Evolutionary conservation across 1,140 invertebrate species (phyloP), one percentile per base, ranked within the genome.

Genomic region (Neotoxoptera formosana): DNA sequence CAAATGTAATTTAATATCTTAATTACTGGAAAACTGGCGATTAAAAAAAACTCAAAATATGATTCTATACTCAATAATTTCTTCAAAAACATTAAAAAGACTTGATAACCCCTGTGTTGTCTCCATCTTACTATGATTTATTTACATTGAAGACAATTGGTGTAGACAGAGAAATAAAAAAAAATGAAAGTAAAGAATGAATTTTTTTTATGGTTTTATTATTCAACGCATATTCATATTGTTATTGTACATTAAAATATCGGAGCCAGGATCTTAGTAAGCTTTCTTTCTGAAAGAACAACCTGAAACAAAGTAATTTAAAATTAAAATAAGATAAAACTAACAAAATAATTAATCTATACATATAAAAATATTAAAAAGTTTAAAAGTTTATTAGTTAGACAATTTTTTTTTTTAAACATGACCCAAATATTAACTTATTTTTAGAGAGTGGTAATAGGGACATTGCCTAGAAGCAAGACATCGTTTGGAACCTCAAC

Each of bases 231-330:
- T 93, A 36, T 51, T 83, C 30, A 83, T 92, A 92, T 93, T 86
- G 81, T 93, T 92, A 92, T 93, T 86, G 81, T 93, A 93, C 91
- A 93, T 86, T 84, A 86, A 93, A 86, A 93, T 93, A 93, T 36
- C 36, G 81, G 91, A 93, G 91, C 23, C 23, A 86, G 91, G 81
- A 21, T 93, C 48, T 96, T 97, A 99, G 95, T 99, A 98, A 95
- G 98, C 98, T 96, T 99, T 99, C 96, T 97, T 98, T 95, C 98
- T 97, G 96, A 99, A 99, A 51, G 98, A 99, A 96, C 98, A 99
- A 95, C 97, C 97, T 97, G 96, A 94, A 97, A 97, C 90, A 95
- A 95, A 94, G 95, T 94, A 41, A 47, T 47, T 30, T 14, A 17
- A 4, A n/a, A n/a, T 67, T 67, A 67, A 76, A 17, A 67, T 67